phyloP scores from a whole-genome alignment of 2,113 vertebrate species.

The Hydropotes inermis region DNA sequence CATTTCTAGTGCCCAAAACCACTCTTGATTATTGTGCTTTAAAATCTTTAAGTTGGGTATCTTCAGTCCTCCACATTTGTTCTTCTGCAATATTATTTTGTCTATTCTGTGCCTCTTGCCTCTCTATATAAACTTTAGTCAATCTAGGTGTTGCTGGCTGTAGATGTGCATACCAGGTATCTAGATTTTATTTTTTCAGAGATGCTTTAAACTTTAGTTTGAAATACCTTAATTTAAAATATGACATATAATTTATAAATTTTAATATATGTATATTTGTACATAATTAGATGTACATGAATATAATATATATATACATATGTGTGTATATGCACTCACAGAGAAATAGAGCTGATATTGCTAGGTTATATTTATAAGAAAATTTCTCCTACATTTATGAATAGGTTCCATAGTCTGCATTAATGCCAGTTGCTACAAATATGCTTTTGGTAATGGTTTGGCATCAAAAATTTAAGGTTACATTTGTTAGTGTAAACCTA shows the following conservation, averaged over 20 bases:
- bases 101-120: background rate
- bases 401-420: background rate
- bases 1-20: background rate
- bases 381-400: background rate
- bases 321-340: background rate
- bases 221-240: background rate
- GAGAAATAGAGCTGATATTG: background rate
- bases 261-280: background rate
- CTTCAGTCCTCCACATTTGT: background rate
- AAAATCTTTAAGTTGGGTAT: background rate
- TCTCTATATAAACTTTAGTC: background rate
- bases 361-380: background rate
- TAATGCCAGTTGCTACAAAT: background rate
- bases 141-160: no score
- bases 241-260: background rate
- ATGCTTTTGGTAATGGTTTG: background rate
- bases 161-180: background rate
- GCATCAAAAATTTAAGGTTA: background rate
- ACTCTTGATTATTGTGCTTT: background rate
- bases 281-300: background rate
- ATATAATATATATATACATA: background rate
- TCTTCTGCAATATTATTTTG: background rate
- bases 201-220: background rate
- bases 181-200: background rate
- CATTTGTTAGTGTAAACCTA: background rate